phyloP scores from a whole-genome alignment of 2,888 invertebrate genomes.

The Linyphia triangularis region DNA sequence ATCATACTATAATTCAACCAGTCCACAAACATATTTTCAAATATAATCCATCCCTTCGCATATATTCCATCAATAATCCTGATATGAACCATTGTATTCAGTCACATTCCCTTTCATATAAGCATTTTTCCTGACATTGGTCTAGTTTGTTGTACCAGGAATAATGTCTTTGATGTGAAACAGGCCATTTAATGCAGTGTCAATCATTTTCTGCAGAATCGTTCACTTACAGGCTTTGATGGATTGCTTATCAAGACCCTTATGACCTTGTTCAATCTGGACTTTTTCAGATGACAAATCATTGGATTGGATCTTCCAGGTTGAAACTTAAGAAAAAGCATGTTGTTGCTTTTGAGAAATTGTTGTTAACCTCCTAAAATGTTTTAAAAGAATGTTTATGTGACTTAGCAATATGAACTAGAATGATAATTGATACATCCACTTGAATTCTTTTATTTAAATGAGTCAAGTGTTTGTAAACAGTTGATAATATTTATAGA shows the following conservation, averaged over 20 bases:
- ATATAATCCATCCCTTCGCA: background rate
- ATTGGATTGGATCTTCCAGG: background rate
- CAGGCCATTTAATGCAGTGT: background rate
- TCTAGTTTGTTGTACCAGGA: background rate
- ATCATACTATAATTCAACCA: no score
- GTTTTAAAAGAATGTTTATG: no score
- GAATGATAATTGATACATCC: no score
- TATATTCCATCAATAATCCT: background rate
- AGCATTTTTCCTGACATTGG: background rate
- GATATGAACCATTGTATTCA: background rate
- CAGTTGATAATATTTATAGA: no score
- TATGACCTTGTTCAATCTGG: conserved; percentile 1
- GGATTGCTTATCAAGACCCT: conserved; percentile 12
- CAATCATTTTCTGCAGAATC: conserved; percentile 6
- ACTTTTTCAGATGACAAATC: conserved; percentile 3
- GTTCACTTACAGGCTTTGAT: conserved; percentile 19
- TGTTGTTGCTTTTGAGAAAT: background rate
- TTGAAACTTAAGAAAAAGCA: background rate
- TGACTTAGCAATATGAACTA: no score
- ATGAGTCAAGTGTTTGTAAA: no score
- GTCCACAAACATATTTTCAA: no score
- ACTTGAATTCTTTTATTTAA: no score
- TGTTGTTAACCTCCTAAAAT: no score
- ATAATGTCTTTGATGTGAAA: background rate
- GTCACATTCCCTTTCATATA: no score